These are phyloP conservation scores for Diplodus sargus DNA, from an alignment of 2,797 vertebrate species.

Conservation along the genomic window DNA sequence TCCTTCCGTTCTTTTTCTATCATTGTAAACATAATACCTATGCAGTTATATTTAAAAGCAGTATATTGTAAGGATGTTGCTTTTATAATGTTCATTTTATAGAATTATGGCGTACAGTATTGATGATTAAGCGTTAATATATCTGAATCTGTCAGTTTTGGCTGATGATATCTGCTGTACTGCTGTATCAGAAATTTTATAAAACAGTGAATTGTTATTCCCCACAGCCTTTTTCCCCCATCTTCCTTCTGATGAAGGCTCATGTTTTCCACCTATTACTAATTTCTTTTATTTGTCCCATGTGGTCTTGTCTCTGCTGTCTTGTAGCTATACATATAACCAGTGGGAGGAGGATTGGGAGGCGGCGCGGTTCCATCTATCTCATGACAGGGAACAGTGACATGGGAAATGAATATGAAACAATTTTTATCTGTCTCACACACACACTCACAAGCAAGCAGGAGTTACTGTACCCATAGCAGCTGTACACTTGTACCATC, in stretches of 20 bases:
- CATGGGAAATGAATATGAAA: slow-evolving; percentile 70
- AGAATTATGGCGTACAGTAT: not conserved
- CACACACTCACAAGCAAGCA: slow-evolving; percentile 11
- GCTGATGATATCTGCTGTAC: not conserved
- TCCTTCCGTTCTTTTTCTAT: not conserved
- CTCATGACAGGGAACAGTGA: slow-evolving; percentile 67
- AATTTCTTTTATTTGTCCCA: slow-evolving; percentile 33
- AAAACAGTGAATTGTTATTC: not conserved
- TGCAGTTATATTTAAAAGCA: not conserved
- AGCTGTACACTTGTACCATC: slow-evolving; percentile 24
- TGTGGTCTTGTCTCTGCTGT: slow-evolving; percentile 23
- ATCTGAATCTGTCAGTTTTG: not conserved
- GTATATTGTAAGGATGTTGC: not conserved
- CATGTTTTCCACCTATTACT: slow-evolving; percentile 21
- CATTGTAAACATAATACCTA: not conserved
- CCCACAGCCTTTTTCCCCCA: not conserved
- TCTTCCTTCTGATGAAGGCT: not conserved
- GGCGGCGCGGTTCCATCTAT: slow-evolving; percentile 53
- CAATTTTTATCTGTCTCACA: slow-evolving; percentile 38
- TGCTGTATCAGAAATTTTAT: not conserved
- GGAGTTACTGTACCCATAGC: slow-evolving; percentile 27
- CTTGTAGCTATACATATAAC: slow-evolving; percentile 32
- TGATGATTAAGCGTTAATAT: not conserved
- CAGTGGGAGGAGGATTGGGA: slow-evolving; percentile 25
- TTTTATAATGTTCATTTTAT: not conserved